Conservation (phyloP, 2,797 vertebrate species). For the Cheirogaleus major region DNA sequence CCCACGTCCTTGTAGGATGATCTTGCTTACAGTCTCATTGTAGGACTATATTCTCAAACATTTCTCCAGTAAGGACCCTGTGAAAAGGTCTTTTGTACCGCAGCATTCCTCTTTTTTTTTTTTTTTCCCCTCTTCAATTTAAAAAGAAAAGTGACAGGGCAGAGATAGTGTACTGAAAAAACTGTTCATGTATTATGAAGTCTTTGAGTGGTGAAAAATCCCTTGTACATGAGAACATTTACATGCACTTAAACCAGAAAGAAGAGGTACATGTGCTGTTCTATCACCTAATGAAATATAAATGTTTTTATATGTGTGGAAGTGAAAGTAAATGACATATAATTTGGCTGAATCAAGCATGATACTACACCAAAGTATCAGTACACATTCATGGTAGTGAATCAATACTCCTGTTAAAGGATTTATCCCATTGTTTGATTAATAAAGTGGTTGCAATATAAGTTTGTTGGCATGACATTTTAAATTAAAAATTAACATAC, state of each 20-base stretch:
- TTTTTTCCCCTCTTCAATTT: constrained; percentile 22
- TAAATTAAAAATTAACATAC: constrained; percentile 50
- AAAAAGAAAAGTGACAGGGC: background rate
- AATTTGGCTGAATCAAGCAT: constrained; percentile 66
- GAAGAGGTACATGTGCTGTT: constrained; percentile 75
- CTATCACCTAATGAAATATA: constrained; percentile 50
- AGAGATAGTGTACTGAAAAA: constrained; percentile 35
- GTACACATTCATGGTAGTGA: constrained; percentile 59
- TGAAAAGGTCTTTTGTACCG: constrained; percentile 46
- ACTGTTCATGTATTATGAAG: constrained; percentile 33
- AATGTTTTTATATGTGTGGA: constrained; percentile 40
- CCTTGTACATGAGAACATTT: constrained; percentile 49
- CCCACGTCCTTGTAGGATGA: constrained; percentile 73
- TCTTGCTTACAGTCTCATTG: constrained; percentile 68
- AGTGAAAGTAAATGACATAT: constrained; percentile 65
- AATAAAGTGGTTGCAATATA: constrained; percentile 78
- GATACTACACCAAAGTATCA: constrained; percentile 61
- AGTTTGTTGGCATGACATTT: constrained; percentile 70
- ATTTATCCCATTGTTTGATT: constrained; percentile 78
- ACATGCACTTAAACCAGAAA: constrained; percentile 72
- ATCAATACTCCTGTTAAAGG: constrained; percentile 74
- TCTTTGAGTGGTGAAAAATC: constrained; percentile 37
- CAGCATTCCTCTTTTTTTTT: background rate
- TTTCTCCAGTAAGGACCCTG: constrained; percentile 45
- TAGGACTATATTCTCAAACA: constrained; percentile 55